phyloP scores from a whole-genome alignment of 2,888 invertebrate genomes.

The Drosophila ezoana region DNA sequence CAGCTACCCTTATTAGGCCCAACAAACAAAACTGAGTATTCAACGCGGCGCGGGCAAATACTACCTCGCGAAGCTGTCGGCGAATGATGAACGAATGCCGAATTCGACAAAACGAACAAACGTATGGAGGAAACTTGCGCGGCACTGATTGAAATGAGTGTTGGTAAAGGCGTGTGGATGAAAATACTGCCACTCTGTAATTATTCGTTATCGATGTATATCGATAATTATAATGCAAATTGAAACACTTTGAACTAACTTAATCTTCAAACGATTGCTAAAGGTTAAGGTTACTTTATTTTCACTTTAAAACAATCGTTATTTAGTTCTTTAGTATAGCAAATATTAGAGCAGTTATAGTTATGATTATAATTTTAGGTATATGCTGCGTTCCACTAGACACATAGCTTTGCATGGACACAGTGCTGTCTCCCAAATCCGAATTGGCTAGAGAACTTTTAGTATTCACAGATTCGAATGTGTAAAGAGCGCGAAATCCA shows the following conservation, averaged over 20 bases:
- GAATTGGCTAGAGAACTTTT: slow-evolving; percentile 28
- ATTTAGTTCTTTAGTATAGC: background rate
- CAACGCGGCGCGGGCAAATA: slow-evolving; percentile 42
- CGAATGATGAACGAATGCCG: slow-evolving; percentile 51
- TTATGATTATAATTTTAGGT: background rate
- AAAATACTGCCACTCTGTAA: slow-evolving; percentile 1
- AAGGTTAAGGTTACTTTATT: background rate
- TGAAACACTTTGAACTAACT: background rate
- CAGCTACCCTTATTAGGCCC: slow-evolving; percentile 38
- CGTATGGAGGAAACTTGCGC: slow-evolving; percentile 27
- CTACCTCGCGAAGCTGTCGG: slow-evolving; percentile 47
- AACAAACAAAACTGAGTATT: slow-evolving; percentile 47
- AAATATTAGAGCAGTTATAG: slow-evolving; percentile 6
- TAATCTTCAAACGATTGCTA: background rate
- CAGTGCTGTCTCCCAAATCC: slow-evolving; percentile 38
- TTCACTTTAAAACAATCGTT: background rate
- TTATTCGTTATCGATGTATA: background rate
- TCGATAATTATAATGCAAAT: background rate
- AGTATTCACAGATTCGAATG: slow-evolving; percentile 87
- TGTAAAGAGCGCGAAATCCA: slow-evolving; percentile 96
- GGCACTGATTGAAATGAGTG: slow-evolving; percentile 36
- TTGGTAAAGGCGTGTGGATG: background rate
- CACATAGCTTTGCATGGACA: slow-evolving; percentile 77
- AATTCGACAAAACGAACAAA: slow-evolving; percentile 25
- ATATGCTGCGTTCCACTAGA: slow-evolving; percentile 14